Percentiles rank a stretch among this genome's conserved stretches.
Conservation (phyloP, 2,888 invertebrate genomes). For the Tiphia femorata region DNA sequence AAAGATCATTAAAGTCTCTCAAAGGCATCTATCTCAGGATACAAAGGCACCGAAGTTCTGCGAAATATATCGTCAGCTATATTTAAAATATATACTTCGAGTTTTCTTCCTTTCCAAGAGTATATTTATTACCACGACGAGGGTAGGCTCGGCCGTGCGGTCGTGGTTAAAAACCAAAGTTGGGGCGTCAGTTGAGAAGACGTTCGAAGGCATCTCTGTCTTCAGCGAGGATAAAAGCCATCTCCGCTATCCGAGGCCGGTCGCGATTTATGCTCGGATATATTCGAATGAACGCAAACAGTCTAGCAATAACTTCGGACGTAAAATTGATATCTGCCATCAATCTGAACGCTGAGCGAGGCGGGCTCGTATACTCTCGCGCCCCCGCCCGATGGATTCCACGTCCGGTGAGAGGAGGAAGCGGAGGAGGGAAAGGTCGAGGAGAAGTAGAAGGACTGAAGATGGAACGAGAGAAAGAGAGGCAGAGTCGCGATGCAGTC, state of each 20-base stretch:
- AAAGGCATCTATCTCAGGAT: too few relatives aligned
- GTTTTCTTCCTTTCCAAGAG: too few relatives aligned
- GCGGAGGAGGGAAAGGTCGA: neutral
- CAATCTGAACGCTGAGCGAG: slow-evolving; percentile 32
- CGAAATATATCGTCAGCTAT: neutral
- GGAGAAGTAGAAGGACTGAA: slow-evolving; percentile 11
- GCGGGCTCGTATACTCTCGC: slow-evolving; percentile 16
- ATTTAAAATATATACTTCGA: neutral
- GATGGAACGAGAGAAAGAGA: slow-evolving; percentile 14
- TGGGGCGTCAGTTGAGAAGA: too few relatives aligned
- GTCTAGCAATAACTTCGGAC: slow-evolving; percentile 55
- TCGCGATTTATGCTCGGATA: slow-evolving; percentile 53
- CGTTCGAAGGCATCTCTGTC: slow-evolving; percentile 31
- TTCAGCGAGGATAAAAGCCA: slow-evolving; percentile 29
- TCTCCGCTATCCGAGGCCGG: slow-evolving; percentile 12
- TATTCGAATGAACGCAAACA: slow-evolving; percentile 57
- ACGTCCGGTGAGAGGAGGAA: too few relatives aligned
- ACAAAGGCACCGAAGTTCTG: too few relatives aligned
- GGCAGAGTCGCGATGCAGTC: too few relatives aligned
- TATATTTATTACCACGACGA: too few relatives aligned
- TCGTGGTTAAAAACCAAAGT: too few relatives aligned
- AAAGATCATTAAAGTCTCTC: too few relatives aligned
- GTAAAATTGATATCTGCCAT: slow-evolving; percentile 55
- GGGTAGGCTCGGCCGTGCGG: too few relatives aligned
- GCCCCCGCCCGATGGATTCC: too few relatives aligned